Percentiles rank a stretch among this genome's conserved stretches.
Conservation (phyloP, 2,888 invertebrate genomes). For the Phlogophora meticulosa region DNA sequence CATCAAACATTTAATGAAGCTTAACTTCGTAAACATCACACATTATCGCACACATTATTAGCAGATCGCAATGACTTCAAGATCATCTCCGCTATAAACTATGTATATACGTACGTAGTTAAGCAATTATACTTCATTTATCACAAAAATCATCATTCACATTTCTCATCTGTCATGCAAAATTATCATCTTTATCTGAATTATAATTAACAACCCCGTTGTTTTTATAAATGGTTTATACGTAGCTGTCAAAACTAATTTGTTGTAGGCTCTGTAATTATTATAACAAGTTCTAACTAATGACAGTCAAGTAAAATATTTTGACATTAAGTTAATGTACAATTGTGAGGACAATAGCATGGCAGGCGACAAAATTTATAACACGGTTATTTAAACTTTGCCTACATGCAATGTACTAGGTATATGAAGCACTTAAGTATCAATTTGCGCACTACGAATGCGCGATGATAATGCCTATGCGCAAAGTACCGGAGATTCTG, state of each 20-base stretch:
- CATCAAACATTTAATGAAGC: constrained; percentile 23
- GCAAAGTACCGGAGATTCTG: background rate
- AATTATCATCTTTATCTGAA: constrained; percentile 10
- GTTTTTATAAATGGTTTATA: background rate
- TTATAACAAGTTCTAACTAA: constrained; percentile 34
- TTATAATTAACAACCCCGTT: background rate
- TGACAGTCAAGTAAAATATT: constrained; percentile 30
- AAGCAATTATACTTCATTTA: constrained; percentile 31
- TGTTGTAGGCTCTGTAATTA: constrained; percentile 16
- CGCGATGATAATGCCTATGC: background rate
- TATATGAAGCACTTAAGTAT: background rate
- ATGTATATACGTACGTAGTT: background rate
- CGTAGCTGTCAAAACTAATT: constrained; percentile 22
- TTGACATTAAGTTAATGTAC: constrained; percentile 24
- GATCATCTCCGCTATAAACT: constrained; percentile 8
- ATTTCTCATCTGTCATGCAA: constrained; percentile 22
- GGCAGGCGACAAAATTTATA: constrained; percentile 44
- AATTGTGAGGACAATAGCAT: constrained; percentile 52
- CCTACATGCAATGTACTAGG: background rate
- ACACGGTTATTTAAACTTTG: constrained; percentile 33
- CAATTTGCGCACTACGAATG: background rate
- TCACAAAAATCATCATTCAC: constrained; percentile 37
- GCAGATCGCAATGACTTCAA: constrained; percentile 26
- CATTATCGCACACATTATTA: no score
- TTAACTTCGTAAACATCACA: constrained; percentile 21